Evolutionary conservation across 2,113 vertebrate species (phyloP).

Genomic region (Syrmaticus mikado): DNA sequence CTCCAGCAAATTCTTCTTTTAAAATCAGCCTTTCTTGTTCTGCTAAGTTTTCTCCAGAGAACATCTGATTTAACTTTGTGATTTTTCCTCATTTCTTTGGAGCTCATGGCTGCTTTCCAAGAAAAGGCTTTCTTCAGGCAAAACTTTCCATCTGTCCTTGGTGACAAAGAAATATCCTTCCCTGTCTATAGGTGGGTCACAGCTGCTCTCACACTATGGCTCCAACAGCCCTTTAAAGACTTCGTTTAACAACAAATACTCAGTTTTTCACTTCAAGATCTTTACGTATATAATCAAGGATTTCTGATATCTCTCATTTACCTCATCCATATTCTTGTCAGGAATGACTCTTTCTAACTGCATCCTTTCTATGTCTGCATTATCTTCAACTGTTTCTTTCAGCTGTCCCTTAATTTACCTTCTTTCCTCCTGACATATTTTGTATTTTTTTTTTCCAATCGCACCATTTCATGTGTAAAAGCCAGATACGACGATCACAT

Average conservation of each 20-base stretch:
- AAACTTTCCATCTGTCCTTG: neutral
- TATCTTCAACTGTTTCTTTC: neutral
- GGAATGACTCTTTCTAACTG: neutral
- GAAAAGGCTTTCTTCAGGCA: neutral
- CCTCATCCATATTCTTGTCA: neutral
- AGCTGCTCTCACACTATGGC: neutral
- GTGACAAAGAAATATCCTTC: neutral
- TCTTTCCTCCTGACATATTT: neutral
- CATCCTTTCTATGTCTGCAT: neutral
- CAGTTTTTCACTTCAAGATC: neutral
- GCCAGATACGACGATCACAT: neutral
- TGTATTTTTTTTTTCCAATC: fast-evolving
- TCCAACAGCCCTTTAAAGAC: neutral
- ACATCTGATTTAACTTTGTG: neutral
- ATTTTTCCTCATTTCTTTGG: neutral
- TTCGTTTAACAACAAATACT: neutral
- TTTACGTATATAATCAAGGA: neutral
- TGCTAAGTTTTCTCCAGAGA: neutral
- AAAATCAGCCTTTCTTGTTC: neutral
- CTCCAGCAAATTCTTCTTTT: neutral
- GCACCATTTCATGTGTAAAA: neutral
- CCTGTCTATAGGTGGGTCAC: neutral
- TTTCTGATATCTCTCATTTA: neutral
- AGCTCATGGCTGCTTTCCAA: neutral
- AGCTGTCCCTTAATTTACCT: neutral